Base-by-base conservation (phyloP, 2,797 vertebrate species). In the Lycodopsis pacificus region DNA sequence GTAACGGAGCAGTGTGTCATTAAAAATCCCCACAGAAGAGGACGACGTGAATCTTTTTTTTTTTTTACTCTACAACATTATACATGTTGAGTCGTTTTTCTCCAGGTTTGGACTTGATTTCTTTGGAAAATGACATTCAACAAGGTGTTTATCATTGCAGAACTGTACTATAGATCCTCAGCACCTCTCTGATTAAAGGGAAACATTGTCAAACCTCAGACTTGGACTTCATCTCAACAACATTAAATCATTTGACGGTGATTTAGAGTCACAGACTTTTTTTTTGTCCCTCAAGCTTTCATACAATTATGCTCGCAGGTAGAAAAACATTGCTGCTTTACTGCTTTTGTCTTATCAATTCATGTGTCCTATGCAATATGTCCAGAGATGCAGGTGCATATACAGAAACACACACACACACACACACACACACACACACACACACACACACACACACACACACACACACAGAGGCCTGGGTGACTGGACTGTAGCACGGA, bases 161-260 rank as follows among this genome's bases (percentile, higher is more conserved):
- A 34, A 7, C 32, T 34, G 7, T 34, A 7, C 32, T 34, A 7
- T 7, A 34, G 40, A 12, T 40, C 40, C 40, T 40, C 40, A 40
- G 40, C 32, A 34, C 86, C 96, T 68, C 32, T 30, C 14, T 32
- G 42, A 15, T 25, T 30, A 2, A 32, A 15, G 1, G 8, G 34
- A 20, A 97, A 86, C 96, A 97, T 27, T 38, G 36, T 11, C 42
- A 44, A 44, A 44, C 42, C 14, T 42, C 17, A 19, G 2, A 4
- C 42, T 6, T 7, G 6, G 15, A 44, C 42, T 44, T 44, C 42
- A 44, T 44, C 42, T 44, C 42, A 44, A 17, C 42, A 17, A 44
- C 14, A 44, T 17, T 5, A 59, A 13, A n/a, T 30, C 38, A 27
- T 30, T 22, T 57, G 20, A 34, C 32, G 32, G 32, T 32, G 2